Evolutionary conservation across 2,113 vertebrate species (phyloP).

Genomic region (Smithornis capensis): DNA sequence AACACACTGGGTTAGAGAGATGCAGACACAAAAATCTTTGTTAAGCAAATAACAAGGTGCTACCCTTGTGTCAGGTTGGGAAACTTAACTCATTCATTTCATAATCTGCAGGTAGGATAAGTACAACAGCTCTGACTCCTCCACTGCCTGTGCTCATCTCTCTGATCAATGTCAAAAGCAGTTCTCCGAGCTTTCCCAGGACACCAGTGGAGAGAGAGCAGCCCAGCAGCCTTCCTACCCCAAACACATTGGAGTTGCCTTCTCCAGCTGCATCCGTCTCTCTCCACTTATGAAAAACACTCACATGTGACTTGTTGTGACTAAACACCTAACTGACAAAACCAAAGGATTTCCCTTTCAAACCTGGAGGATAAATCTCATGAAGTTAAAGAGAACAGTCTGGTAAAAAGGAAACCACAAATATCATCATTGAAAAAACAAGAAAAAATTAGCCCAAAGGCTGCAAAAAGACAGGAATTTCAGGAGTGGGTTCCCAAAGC

Average conservation of each 20-base stretch:
- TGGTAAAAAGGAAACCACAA: neutral
- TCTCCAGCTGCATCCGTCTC: neutral
- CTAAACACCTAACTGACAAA: constrained; percentile 26
- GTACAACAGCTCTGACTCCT: constrained; percentile 27
- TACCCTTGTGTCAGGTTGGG: constrained; percentile 17
- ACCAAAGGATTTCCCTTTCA: constrained; percentile 45
- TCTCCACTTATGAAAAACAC: neutral
- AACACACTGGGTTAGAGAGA: constrained; percentile 54
- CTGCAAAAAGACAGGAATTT: neutral
- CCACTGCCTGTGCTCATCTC: neutral
- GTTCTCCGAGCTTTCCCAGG: neutral
- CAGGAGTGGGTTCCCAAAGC: neutral
- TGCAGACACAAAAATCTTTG: constrained; percentile 53
- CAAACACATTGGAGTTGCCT: neutral
- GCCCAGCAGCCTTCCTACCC: neutral
- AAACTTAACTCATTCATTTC: constrained; percentile 58
- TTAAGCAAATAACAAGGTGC: constrained; percentile 60
- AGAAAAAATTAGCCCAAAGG: neutral
- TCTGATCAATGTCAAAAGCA: neutral
- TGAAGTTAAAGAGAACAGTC: constrained; percentile 14
- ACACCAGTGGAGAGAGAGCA: neutral
- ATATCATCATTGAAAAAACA: neutral
- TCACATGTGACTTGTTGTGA: neutral
- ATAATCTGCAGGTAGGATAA: constrained; percentile 6
- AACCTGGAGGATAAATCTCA: neutral